These are phyloP conservation scores for Phylloscopus trochilus DNA, from an alignment of 2,113 vertebrate species.

Conservation along the genomic window DNA sequence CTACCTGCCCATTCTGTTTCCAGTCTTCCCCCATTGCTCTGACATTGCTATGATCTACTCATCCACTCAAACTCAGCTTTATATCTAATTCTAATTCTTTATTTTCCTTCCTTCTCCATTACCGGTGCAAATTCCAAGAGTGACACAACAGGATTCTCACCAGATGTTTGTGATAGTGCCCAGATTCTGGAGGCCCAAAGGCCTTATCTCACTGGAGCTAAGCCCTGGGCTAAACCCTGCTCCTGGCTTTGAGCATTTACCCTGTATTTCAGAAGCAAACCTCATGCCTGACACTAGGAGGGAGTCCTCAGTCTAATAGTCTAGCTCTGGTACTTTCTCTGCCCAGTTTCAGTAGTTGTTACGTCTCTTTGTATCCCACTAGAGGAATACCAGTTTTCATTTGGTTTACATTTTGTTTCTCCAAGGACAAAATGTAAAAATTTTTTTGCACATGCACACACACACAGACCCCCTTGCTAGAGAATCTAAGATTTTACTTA, in stretches of 20 bases:
- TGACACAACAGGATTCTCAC: not conserved
- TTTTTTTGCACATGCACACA: fast-evolving
- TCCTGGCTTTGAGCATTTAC: not conserved
- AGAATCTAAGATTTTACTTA: not conserved
- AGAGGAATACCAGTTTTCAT: not conserved
- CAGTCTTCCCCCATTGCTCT: not conserved
- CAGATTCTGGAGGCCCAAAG: not conserved
- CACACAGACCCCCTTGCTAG: not conserved
- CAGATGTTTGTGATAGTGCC: not conserved
- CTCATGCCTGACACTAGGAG: not conserved
- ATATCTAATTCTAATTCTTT: not conserved
- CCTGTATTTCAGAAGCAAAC: not conserved
- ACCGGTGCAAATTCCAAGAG: not conserved
- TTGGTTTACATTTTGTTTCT: not conserved
- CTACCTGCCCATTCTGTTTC: not conserved
- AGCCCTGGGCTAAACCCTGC: not conserved
- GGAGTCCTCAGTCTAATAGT: not conserved
- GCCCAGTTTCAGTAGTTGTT: not conserved
- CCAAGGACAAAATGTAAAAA: not conserved
- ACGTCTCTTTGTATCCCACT: not conserved
- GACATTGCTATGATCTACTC: not conserved
- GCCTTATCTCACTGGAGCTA: not conserved
- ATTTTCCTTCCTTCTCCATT: not conserved
- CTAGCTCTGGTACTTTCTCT: not conserved
- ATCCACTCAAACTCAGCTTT: not conserved